Percentiles rank a stretch among this genome's conserved stretches.
Conservation (phyloP, 2,888 invertebrate genomes). For the Catocala nupta region DNA sequence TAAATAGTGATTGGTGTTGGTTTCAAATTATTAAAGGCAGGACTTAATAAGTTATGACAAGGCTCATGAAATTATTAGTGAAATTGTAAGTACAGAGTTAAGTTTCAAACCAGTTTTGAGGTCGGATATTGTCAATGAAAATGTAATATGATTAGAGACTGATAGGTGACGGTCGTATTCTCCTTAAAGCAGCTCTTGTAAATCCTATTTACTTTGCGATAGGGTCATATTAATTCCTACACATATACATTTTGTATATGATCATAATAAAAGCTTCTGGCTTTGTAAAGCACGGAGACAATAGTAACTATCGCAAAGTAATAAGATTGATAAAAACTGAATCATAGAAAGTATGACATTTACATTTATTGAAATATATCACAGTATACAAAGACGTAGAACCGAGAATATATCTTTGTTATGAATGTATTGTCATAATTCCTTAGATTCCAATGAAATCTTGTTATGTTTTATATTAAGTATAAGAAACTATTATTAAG, state of each 20-base stretch:
- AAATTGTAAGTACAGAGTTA: constrained; percentile 51
- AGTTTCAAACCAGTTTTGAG: constrained; percentile 26
- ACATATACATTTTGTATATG: constrained; percentile 1
- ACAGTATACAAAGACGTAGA: constrained; percentile 7
- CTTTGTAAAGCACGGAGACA: background rate
- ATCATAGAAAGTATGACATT: constrained; percentile 38
- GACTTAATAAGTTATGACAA: background rate
- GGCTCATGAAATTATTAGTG: constrained; percentile 6
- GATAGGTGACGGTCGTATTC: constrained; percentile 46
- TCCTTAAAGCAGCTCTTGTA: constrained; percentile 33
- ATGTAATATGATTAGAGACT: constrained; percentile 48
- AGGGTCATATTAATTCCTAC: constrained; percentile 14
- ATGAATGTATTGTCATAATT: constrained; percentile 40
- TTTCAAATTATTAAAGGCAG: background rate
- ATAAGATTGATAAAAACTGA: constrained; percentile 20
- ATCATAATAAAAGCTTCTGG: background rate
- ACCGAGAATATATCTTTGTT: background rate
- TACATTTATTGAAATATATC: constrained; percentile 9
- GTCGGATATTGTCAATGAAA: constrained; percentile 35
- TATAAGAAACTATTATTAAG: constrained; percentile 60
- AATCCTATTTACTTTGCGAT: constrained; percentile 25
- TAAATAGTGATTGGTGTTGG: background rate
- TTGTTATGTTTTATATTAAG: constrained; percentile 59
- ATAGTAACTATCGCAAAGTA: constrained; percentile 33
- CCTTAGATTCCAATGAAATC: constrained; percentile 39